A percentile compares a stretch with the other conserved stretches of the same genome.
Evolutionary conservation across 2,113 vertebrate genomes (phyloP).

Genomic region (Typhlomys cinereus): DNA sequence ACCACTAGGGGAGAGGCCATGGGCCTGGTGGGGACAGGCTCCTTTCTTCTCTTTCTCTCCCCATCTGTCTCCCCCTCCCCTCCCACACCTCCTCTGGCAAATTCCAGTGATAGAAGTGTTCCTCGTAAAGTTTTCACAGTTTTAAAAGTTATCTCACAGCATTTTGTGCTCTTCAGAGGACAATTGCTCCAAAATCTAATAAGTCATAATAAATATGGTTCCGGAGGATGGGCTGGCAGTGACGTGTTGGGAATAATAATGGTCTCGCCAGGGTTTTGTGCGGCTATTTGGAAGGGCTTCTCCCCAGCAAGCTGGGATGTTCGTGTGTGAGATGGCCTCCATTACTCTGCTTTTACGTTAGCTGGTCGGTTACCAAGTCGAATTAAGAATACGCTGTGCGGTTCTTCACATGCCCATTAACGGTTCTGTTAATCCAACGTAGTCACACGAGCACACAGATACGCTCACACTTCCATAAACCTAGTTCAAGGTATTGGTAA

Average conservation of each 20-base stretch:
- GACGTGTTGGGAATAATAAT: background rate
- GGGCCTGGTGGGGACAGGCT: background rate
- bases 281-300: background rate
- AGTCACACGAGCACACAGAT: background rate
- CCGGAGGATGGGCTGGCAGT: background rate
- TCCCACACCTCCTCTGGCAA: background rate
- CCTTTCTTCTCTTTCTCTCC: background rate
- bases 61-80: accelerated
- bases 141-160: background rate
- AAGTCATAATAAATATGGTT: slow-evolving; percentile 48
- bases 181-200: slow-evolving; percentile 36
- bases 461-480: background rate
- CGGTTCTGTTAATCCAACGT: background rate
- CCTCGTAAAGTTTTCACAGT: background rate
- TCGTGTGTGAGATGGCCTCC: background rate
- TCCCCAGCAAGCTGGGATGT: background rate
- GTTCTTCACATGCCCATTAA: background rate
- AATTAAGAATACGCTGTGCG: background rate
- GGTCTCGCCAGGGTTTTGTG: background rate
- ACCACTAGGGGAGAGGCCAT: background rate
- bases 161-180: slow-evolving; percentile 49
- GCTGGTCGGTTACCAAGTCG: background rate
- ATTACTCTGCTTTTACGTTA: background rate
- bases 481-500: slow-evolving; percentile 46
- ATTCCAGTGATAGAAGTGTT: background rate